A percentile compares a stretch with the other conserved stretches of the same genome.
phyloP scores from a whole-genome alignment of 2,797 vertebrate species.

The Anguilla anguilla region DNA sequence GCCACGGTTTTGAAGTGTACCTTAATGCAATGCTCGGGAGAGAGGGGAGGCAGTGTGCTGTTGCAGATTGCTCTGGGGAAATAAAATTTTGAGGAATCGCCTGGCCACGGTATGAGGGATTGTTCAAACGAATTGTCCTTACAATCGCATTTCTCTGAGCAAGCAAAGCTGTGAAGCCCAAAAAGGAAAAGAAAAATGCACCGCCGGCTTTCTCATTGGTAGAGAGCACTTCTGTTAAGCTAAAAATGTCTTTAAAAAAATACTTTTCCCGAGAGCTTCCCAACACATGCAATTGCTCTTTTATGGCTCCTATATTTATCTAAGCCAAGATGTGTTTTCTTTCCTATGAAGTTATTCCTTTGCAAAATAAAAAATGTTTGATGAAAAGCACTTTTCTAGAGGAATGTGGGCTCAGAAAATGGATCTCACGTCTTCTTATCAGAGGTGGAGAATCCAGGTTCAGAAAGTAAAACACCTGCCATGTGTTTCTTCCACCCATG shows the following conservation, averaged over 20 bases:
- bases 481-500: too few relatives aligned
- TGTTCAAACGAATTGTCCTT: not conserved
- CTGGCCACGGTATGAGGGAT: not conserved
- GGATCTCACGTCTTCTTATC: not conserved
- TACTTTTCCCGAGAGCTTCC: not conserved
- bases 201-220: not conserved
- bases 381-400: not conserved
- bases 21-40: not conserved
- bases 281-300: not conserved
- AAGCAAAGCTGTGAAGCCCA: not conserved
- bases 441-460: not conserved
- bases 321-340: not conserved
- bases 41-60: not conserved
- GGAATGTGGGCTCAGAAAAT: not conserved
- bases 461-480: not conserved
- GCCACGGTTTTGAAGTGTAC: constrained; percentile 2
- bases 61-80: constrained; percentile 6
- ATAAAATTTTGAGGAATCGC: constrained; percentile 12
- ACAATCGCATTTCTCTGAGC: not conserved
- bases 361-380: not conserved
- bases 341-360: not conserved
- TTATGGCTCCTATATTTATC: constrained; percentile 1
- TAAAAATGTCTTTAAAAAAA: not conserved
- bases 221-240: constrained; percentile 1
- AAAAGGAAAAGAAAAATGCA: not conserved